Percentiles rank a stretch among this genome's conserved stretches.
These are phyloP conservation scores for Rhyacophila brunnea DNA, from an alignment of 1,140 invertebrate genomes.

Conservation along the genomic window DNA sequence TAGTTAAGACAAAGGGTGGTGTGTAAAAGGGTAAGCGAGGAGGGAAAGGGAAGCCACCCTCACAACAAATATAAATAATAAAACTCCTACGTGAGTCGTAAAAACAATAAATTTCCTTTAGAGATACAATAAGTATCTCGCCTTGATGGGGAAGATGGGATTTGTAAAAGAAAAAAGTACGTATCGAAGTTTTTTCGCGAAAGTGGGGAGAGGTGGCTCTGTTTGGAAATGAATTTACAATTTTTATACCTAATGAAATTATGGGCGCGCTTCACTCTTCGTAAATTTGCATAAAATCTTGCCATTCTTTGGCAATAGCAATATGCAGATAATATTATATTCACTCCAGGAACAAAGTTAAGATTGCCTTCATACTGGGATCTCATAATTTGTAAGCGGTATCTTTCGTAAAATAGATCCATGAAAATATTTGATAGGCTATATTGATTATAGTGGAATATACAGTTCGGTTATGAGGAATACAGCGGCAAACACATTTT, in stretches of 20 bases:
- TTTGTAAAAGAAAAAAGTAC: constrained; percentile 34
- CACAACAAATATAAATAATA: constrained; percentile 37
- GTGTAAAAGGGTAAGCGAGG: constrained; percentile 4
- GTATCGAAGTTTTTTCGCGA: constrained; percentile 33
- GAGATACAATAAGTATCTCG: constrained; percentile 36
- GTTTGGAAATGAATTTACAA: constrained; percentile 32
- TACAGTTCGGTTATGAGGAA: no score
- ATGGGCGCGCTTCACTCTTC: constrained; percentile 8
- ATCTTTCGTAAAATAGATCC: no score
- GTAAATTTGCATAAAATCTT: no score
- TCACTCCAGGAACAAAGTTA: no score
- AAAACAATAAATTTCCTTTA: constrained; percentile 37
- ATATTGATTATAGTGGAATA: no score
- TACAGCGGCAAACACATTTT: no score
- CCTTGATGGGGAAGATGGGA: constrained; percentile 34
- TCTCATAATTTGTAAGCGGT: no score
- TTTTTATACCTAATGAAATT: constrained; percentile 33
- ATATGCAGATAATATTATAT: no score
- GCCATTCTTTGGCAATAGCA: no score
- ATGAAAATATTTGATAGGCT: no score
- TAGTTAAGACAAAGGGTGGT: constrained; percentile 2
- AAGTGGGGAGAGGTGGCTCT: constrained; percentile 1
- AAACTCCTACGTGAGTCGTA: constrained; percentile 37
- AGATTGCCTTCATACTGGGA: no score
- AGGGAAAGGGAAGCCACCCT: constrained; percentile 18